Evolutionary conservation across 2,797 vertebrate species (phyloP).

Genomic region (Rhabdophis nuchalis): DNA sequence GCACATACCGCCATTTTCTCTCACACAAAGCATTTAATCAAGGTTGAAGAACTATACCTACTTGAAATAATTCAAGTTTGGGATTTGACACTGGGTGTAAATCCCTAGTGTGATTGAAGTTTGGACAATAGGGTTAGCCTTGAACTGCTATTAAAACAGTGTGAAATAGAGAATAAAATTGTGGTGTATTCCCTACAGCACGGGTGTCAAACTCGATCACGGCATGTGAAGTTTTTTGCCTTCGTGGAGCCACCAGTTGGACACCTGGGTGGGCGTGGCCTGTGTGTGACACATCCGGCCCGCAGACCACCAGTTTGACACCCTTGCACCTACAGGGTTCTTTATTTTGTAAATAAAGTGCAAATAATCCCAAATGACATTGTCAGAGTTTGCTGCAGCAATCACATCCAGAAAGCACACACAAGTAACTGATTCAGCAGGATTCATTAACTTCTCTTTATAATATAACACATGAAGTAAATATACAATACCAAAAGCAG

Average conservation of each 20-base stretch:
- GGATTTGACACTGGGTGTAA: not conserved
- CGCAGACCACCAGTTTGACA: no score
- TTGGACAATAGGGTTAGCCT: not conserved
- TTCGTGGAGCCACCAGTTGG: no score
- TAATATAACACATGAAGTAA: no score
- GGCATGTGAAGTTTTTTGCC: no score
- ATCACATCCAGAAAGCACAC: no score
- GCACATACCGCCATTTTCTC: not conserved
- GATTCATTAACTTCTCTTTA: no score
- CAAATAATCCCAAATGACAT: not conserved
- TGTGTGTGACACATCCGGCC: fast-evolving
- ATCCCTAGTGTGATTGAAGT: not conserved
- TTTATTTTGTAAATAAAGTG: not conserved
- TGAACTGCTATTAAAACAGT: not conserved
- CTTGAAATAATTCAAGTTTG: not conserved
- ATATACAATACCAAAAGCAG: no score
- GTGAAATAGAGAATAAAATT: not conserved
- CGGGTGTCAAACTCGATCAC: no score
- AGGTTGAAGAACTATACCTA: not conserved
- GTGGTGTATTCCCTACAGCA: not conserved
- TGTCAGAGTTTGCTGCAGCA: no score
- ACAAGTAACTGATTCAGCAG: no score
- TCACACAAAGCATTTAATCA: not conserved
- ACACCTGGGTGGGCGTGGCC: no score
- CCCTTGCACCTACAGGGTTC: not conserved